These are phyloP conservation scores for Ariopsis seemanni DNA, from an alignment of 2,113 vertebrate genomes.

Conservation along the genomic window DNA sequence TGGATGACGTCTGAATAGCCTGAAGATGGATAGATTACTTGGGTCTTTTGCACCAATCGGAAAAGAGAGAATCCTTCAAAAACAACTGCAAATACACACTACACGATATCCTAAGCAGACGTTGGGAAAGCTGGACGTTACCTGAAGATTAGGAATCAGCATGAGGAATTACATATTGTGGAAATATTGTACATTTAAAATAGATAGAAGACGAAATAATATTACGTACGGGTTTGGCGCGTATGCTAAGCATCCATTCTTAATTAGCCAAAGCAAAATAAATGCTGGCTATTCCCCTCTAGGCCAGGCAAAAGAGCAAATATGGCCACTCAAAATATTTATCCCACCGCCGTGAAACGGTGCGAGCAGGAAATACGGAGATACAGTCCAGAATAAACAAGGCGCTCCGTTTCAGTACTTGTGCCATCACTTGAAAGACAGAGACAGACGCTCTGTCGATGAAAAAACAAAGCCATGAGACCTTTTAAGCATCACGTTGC, in stretches of 20 bases:
- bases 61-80: background rate
- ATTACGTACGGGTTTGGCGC: background rate
- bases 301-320: conserved; percentile 12
- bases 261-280: background rate
- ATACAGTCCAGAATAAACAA: conserved; percentile 57
- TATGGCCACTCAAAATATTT: conserved; percentile 57
- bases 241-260: background rate
- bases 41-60: background rate
- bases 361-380: conserved; percentile 51
- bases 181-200: background rate
- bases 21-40: background rate
- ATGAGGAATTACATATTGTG: background rate
- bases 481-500: background rate
- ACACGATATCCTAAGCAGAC: background rate
- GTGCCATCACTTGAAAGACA: background rate
- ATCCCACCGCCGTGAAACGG: conserved; percentile 41
- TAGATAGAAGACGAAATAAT: background rate
- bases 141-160: background rate
- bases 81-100: background rate
- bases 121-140: background rate
- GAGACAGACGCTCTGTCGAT: background rate
- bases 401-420: conserved; percentile 13
- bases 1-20: background rate
- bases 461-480: conserved; percentile 22
- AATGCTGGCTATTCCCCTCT: background rate